A percentile compares a stretch with the other conserved stretches of the same genome.
Evolutionary conservation across 2,797 vertebrate genomes (phyloP).

Genomic region (Xiphophorus birchmanni): DNA sequence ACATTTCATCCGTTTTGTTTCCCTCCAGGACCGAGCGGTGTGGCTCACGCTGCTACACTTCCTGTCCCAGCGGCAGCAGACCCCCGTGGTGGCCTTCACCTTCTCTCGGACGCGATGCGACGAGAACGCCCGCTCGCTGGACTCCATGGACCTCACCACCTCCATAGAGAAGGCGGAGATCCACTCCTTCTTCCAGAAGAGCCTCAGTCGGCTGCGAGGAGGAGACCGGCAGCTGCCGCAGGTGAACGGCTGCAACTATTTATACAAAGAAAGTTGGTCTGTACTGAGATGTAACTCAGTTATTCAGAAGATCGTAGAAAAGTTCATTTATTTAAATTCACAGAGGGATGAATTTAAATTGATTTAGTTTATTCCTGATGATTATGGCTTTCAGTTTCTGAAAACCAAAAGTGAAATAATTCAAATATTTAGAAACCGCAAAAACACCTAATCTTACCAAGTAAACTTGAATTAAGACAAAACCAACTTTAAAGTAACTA

Average conservation of each 20-base stretch:
- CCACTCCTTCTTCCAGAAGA: constrained; percentile 91
- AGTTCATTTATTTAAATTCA: no score
- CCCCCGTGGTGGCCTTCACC: constrained; percentile 92
- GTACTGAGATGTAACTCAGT: no score
- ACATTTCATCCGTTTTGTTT: background rate
- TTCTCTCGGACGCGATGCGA: constrained; percentile 92
- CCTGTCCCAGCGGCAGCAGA: constrained; percentile 87
- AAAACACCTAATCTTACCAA: no score
- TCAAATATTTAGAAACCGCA: no score
- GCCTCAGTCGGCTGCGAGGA: constrained; percentile 87
- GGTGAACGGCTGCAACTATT: constrained; percentile 46
- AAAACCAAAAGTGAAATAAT: no score
- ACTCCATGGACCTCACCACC: constrained; percentile 87
- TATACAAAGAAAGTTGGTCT: no score
- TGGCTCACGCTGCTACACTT: constrained; percentile 89
- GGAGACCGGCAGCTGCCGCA: constrained; percentile 87
- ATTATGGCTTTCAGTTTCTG: no score
- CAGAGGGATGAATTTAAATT: no score
- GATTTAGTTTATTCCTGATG: no score
- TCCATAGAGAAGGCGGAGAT: constrained; percentile 89
- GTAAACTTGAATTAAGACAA: background rate
- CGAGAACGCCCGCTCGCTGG: constrained; percentile 88
- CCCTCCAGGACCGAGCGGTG: constrained; percentile 85
- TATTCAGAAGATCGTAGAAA: no score
- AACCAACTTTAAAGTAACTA: background rate